These are phyloP conservation scores for Volucella zonaria DNA, from an alignment of 2,888 invertebrate species.

Conservation along the genomic window DNA sequence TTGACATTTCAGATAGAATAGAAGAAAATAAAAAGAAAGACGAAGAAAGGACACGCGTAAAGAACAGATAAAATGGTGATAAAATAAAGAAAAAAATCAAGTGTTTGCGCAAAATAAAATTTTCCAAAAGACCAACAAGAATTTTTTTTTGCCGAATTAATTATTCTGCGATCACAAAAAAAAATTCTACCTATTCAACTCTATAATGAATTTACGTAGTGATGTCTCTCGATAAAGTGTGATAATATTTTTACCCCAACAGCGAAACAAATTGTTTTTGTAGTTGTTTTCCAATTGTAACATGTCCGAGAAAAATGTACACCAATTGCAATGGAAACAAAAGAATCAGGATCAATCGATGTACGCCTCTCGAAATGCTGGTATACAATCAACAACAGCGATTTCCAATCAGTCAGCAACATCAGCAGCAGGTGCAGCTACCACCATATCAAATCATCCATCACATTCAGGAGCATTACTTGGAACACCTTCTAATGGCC, in stretches of 20 bases:
- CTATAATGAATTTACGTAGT: slow-evolving; percentile 51
- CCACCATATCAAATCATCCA: slow-evolving; percentile 76
- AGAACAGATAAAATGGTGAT: slow-evolving; percentile 74
- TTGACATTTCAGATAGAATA: slow-evolving; percentile 49
- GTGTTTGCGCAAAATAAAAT: slow-evolving; percentile 67
- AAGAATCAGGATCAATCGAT: slow-evolving; percentile 74
- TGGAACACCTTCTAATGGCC: slow-evolving; percentile 62
- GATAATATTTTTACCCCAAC: slow-evolving; percentile 46
- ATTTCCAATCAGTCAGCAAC: slow-evolving; percentile 74
- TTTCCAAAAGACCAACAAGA: slow-evolving; percentile 45
- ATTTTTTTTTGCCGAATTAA: slow-evolving; percentile 26
- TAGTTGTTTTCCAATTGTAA: slow-evolving; percentile 75
- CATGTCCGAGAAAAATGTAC: slow-evolving; percentile 82
- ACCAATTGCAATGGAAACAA: slow-evolving; percentile 80
- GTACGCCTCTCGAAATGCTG: slow-evolving; percentile 64
- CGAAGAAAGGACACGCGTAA: slow-evolving; percentile 70
- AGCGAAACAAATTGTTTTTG: slow-evolving; percentile 68
- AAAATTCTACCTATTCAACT: slow-evolving; percentile 23
- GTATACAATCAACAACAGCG: slow-evolving; percentile 64
- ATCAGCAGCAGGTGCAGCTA: slow-evolving; percentile 70
- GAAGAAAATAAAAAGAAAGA: slow-evolving; percentile 51
- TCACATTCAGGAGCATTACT: slow-evolving; percentile 78
- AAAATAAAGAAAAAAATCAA: slow-evolving; percentile 73
- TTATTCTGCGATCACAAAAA: slow-evolving; percentile 30
- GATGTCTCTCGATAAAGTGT: slow-evolving; percentile 63